phyloP scores from a whole-genome alignment of 2,797 vertebrate species.

The Channa striata region DNA sequence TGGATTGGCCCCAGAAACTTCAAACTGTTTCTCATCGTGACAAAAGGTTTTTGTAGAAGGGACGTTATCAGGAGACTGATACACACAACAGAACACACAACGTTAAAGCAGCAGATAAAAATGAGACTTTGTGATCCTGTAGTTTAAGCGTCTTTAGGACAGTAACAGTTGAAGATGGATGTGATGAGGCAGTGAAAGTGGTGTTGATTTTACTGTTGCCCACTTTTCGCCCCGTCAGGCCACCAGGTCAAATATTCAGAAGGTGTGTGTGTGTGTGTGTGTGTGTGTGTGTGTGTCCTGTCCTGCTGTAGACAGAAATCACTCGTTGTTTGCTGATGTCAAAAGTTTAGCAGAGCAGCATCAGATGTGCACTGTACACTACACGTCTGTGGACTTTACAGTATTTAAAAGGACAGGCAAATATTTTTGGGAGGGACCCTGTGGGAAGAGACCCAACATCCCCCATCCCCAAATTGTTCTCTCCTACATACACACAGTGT shows the following conservation, averaged over 20 bases:
- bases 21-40: constrained; percentile 18
- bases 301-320: constrained; percentile 30
- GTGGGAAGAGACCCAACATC: constrained; percentile 20
- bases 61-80: background rate
- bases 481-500: constrained; percentile 34
- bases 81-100: background rate
- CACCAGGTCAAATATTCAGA: constrained; percentile 51
- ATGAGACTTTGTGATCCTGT: too few species aligned
- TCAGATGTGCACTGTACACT: background rate
- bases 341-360: constrained; percentile 8
- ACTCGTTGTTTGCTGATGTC: constrained; percentile 16
- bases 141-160: too few species aligned
- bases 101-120: too few species aligned
- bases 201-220: constrained; percentile 49
- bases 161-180: constrained; percentile 30
- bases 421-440: constrained; percentile 63
- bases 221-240: constrained; percentile 67
- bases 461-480: background rate
- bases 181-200: constrained; percentile 63
- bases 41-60: background rate
- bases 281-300: constrained; percentile 9
- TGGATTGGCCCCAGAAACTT: constrained; percentile 51
- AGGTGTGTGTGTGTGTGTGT: constrained; percentile 22
- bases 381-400: background rate
- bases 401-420: constrained; percentile 3